These are phyloP conservation scores for Watsonalla cultraria DNA, from an alignment of 2,888 invertebrate genomes.

Conservation along the genomic window DNA sequence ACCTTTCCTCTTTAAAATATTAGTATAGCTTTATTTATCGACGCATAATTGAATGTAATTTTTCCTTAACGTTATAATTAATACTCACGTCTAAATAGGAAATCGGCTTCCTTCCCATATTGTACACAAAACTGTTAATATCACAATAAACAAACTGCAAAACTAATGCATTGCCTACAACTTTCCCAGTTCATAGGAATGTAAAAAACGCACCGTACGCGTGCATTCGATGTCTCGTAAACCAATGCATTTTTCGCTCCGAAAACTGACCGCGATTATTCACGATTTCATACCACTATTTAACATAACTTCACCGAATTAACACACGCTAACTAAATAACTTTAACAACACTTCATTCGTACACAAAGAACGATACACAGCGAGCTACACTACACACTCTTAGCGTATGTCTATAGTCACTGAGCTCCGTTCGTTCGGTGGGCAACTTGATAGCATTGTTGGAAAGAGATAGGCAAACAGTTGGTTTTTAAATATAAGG, in stretches of 20 bases:
- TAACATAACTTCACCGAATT: conserved; percentile 43
- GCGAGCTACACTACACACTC: conserved; percentile 35
- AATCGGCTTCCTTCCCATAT: conserved; percentile 33
- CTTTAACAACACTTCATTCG: conserved; percentile 47
- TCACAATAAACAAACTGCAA: conserved; percentile 32
- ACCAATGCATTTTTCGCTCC: conserved; percentile 39
- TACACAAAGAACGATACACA: conserved; percentile 51
- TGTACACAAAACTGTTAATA: conserved; percentile 27
- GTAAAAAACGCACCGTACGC: conserved; percentile 49
- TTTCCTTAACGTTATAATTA: conserved; percentile 5
- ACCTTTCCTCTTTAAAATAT: too few species aligned
- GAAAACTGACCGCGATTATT: conserved; percentile 26
- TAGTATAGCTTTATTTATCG: too few species aligned
- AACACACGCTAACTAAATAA: conserved; percentile 48
- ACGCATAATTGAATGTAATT: conserved; percentile 5
- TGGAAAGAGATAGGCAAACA: conserved; percentile 39
- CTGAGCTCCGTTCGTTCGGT: conserved; percentile 7
- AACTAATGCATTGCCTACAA: conserved; percentile 39
- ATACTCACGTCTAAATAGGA: conserved; percentile 45
- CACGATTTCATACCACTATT: conserved; percentile 29
- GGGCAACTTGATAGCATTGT: conserved; percentile 21
- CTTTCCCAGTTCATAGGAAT: conserved; percentile 57
- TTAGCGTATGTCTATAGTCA: conserved; percentile 27
- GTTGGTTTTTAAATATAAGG: conserved; percentile 8
- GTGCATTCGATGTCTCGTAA: conserved; percentile 39